These are phyloP conservation scores for Sciurus niger DNA, from an alignment of 2,113 vertebrate genomes.

Conservation along the genomic window DNA sequence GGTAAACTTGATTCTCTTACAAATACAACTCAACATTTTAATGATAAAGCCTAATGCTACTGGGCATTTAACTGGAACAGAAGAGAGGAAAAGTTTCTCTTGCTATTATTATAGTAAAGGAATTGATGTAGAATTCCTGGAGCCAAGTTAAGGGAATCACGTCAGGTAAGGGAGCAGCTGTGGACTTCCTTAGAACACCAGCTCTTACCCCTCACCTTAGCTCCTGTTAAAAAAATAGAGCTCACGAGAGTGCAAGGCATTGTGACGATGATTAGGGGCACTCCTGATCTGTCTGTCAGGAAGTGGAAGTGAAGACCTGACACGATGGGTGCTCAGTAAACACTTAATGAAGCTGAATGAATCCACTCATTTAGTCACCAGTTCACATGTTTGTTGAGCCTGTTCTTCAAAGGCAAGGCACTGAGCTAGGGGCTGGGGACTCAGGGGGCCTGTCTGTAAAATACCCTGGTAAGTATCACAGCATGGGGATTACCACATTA, in stretches of 20 bases:
- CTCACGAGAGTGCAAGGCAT: not conserved
- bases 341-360: not conserved
- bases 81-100: not conserved
- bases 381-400: not conserved
- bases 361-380: not conserved
- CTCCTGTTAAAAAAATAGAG: constrained; percentile 32
- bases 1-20: not conserved
- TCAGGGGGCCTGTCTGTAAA: not conserved
- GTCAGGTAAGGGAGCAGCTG: not conserved
- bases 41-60: not conserved
- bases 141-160: not conserved
- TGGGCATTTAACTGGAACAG: not conserved
- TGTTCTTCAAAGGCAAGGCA: not conserved
- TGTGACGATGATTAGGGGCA: not conserved
- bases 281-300: not conserved
- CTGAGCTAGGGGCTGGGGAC: not conserved
- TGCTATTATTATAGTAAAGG: not conserved
- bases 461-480: not conserved
- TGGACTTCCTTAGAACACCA: not conserved
- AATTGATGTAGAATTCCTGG: not conserved
- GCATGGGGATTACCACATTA: not conserved
- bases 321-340: not conserved
- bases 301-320: not conserved
- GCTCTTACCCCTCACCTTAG: not conserved
- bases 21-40: not conserved